Conservation (phyloP, 1,140 invertebrate genomes). For the Polypedilum pembai region DNA sequence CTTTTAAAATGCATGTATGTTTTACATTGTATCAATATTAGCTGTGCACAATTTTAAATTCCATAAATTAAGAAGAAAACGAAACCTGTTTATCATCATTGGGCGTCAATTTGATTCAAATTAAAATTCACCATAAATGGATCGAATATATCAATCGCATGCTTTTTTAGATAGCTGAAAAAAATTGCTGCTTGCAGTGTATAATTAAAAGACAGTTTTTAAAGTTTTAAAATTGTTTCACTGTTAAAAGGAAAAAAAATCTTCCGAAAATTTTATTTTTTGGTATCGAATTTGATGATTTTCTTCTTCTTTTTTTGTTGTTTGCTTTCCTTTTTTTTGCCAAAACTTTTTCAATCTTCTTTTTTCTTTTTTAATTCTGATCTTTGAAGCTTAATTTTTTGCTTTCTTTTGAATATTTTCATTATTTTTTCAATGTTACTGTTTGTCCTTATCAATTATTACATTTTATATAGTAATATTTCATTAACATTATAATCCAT, state of each 20-base stretch:
- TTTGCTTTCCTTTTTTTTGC: neutral
- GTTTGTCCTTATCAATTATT: constrained; percentile 11
- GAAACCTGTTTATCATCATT: no score
- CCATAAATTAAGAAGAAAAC: no score
- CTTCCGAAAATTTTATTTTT: constrained; percentile 17
- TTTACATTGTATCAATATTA: no score
- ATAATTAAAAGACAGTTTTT: constrained; percentile 3
- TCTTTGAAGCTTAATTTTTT: neutral
- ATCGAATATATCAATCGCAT: no score
- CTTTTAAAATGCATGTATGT: no score
- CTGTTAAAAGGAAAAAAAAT: constrained; percentile 22
- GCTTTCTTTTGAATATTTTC: neutral
- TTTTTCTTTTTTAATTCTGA: neutral
- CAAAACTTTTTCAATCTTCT: neutral
- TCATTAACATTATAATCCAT: neutral
- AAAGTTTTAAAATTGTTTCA: constrained; percentile 26
- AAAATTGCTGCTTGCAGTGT: neutral
- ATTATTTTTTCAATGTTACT: neutral
- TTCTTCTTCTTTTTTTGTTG: neutral
- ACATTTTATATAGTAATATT: constrained; percentile 11
- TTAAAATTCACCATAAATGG: no score
- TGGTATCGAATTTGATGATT: constrained; percentile 10
- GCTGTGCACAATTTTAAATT: no score
- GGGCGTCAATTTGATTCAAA: no score
- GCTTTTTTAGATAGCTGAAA: no score